phyloP scores from a whole-genome alignment of 2,113 vertebrate genomes.

The Dascyllus trimaculatus region DNA sequence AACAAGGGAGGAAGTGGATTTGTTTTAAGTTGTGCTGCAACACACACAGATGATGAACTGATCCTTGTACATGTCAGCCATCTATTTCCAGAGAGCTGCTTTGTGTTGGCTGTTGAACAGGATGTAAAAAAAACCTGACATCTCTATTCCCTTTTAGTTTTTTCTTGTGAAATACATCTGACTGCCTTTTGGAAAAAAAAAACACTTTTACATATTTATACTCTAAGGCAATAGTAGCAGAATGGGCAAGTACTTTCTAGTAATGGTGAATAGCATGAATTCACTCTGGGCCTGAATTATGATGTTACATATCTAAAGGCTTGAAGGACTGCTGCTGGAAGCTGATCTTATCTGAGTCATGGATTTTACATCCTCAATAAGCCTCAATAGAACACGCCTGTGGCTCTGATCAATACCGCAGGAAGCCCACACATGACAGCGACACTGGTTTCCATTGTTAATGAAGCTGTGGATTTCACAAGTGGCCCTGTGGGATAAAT shows the following conservation, averaged over 20 bases:
- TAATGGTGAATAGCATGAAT: not conserved
- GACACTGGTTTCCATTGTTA: conserved; percentile 19
- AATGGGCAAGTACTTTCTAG: conserved; percentile 6
- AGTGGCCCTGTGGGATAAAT: conserved; percentile 50
- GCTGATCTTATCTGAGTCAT: conserved; percentile 23
- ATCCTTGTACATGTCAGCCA: conserved; percentile 13
- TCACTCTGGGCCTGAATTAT: conserved; percentile 38
- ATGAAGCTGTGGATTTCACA: conserved; percentile 50
- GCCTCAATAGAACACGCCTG: not conserved
- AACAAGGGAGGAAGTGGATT: not conserved
- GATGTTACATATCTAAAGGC: not conserved
- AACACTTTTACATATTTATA: conserved; percentile 26
- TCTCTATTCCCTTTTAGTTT: conserved; percentile 29
- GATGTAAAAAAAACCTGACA: conserved; percentile 3
- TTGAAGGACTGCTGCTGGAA: not conserved
- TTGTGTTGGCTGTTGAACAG: not conserved
- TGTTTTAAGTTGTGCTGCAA: not conserved
- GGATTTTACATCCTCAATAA: conserved; percentile 17
- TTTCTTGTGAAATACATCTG: conserved; percentile 28
- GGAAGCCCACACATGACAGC: conserved; percentile 31
- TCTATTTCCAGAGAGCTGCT: conserved; percentile 24
- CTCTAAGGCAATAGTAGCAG: conserved; percentile 5
- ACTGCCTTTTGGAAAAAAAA: conserved; percentile 7
- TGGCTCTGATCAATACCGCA: conserved; percentile 30
- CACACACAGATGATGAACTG: not conserved